Conservation (phyloP, 2,113 vertebrate genomes). For the Alces alces region DNA sequence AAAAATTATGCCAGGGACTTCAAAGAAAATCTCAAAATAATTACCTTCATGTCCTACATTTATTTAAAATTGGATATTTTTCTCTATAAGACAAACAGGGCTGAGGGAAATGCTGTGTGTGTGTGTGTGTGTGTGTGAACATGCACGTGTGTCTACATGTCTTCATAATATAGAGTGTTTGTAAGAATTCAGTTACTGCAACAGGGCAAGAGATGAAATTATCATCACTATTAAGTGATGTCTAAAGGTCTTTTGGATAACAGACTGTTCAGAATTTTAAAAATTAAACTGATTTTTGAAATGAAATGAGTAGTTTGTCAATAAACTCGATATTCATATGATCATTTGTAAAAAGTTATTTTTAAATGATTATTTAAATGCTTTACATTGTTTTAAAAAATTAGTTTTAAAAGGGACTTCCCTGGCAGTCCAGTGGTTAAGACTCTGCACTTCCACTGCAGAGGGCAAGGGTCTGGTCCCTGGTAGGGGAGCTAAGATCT, state of each 20-base stretch:
- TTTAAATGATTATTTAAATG: background rate
- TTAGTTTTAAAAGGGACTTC: background rate
- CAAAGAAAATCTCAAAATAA: background rate
- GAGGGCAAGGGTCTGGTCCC: background rate
- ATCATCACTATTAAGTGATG: background rate
- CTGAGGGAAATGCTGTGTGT: background rate
- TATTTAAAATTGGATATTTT: background rate
- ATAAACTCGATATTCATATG: background rate
- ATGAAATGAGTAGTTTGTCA: background rate
- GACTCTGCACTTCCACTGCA: background rate
- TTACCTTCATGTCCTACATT: background rate
- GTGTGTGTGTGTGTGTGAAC: background rate
- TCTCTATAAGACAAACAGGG: background rate
- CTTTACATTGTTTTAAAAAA: background rate
- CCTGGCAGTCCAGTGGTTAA: background rate
- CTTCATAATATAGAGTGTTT: background rate
- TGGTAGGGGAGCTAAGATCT: background rate
- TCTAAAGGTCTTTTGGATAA: background rate
- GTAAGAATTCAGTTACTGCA: background rate
- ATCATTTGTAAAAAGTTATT: background rate
- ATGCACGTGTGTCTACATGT: fast-evolving
- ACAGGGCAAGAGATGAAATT: background rate
- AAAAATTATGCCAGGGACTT: background rate
- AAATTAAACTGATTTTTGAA: background rate
- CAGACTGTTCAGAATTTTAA: background rate